These are phyloP conservation scores for Corythoichthys intestinalis DNA, from an alignment of 2,113 vertebrate genomes.

Conservation along the genomic window DNA sequence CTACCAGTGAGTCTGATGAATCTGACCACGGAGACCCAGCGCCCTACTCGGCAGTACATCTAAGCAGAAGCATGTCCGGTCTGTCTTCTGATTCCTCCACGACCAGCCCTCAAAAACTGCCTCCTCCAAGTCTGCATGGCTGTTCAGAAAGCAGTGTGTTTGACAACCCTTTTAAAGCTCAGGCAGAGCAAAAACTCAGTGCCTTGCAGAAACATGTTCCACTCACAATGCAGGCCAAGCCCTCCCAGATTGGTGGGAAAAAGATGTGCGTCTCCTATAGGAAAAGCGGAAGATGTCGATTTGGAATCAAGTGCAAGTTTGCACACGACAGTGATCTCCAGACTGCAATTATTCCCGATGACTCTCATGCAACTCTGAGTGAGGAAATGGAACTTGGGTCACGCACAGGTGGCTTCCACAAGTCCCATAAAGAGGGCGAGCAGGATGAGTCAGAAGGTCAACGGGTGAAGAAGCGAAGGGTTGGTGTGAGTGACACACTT, in stretches of 20 bases:
- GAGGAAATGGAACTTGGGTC: slow-evolving; percentile 9
- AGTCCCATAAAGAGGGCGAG: slow-evolving; percentile 4
- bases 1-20: slow-evolving; percentile 64
- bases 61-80: background rate
- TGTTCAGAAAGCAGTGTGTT: slow-evolving; percentile 70
- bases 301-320: slow-evolving; percentile 78
- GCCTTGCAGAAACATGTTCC: slow-evolving; percentile 77
- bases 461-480: slow-evolving; percentile 63
- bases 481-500: slow-evolving; percentile 74
- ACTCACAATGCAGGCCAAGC: slow-evolving; percentile 68
- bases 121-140: slow-evolving; percentile 59
- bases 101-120: slow-evolving; percentile 50
- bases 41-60: background rate
- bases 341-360: slow-evolving; percentile 22
- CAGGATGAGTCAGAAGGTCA: slow-evolving; percentile 42
- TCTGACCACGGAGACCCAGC: slow-evolving; percentile 25
- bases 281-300: slow-evolving; percentile 74
- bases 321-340: slow-evolving; percentile 78
- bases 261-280: slow-evolving; percentile 73
- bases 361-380: slow-evolving; percentile 3
- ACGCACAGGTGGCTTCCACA: background rate
- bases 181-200: slow-evolving; percentile 66
- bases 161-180: slow-evolving; percentile 73
- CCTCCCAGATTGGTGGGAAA: slow-evolving; percentile 70
- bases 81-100: slow-evolving; percentile 3